Evolutionary conservation across 1,140 invertebrate genomes (phyloP).

Genomic region (Belonocnema kinseyi): DNA sequence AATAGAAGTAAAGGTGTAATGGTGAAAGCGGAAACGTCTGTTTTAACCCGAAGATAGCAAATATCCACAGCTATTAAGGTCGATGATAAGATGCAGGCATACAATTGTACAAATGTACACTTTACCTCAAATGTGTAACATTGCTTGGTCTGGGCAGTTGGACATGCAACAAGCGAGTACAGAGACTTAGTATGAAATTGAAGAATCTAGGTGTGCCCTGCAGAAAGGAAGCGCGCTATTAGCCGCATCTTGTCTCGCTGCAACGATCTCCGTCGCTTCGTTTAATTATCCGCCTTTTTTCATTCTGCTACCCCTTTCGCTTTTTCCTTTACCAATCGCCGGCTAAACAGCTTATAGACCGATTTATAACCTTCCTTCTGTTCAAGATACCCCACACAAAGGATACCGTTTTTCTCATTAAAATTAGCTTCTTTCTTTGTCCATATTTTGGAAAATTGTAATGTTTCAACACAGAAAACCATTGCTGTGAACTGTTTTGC

Average conservation of each 20-base stretch:
- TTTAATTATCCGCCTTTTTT: constrained; percentile 28
- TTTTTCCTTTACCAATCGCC: constrained; percentile 25
- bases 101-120: not conserved
- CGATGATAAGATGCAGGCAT: constrained; percentile 12
- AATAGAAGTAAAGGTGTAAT: not conserved
- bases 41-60: not conserved
- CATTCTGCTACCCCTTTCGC: constrained; percentile 25
- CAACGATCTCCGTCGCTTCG: constrained; percentile 14
- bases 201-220: constrained; percentile 20
- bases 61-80: constrained; percentile 20
- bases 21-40: constrained; percentile 14
- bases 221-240: constrained; percentile 21
- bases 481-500: too few species aligned
- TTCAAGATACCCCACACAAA: not conserved
- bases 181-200: too few species aligned
- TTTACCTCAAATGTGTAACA: not conserved
- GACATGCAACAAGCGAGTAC: too few species aligned
- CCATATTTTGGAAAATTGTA: too few species aligned
- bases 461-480: too few species aligned
- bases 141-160: not conserved
- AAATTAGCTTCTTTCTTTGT: too few species aligned
- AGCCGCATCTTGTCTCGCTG: constrained; percentile 12
- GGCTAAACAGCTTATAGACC: not conserved
- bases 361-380: constrained; percentile 27
- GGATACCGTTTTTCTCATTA: too few species aligned